Evolutionary conservation across 2,888 invertebrate species (phyloP).

Genomic region (Drosophila formosana): DNA sequence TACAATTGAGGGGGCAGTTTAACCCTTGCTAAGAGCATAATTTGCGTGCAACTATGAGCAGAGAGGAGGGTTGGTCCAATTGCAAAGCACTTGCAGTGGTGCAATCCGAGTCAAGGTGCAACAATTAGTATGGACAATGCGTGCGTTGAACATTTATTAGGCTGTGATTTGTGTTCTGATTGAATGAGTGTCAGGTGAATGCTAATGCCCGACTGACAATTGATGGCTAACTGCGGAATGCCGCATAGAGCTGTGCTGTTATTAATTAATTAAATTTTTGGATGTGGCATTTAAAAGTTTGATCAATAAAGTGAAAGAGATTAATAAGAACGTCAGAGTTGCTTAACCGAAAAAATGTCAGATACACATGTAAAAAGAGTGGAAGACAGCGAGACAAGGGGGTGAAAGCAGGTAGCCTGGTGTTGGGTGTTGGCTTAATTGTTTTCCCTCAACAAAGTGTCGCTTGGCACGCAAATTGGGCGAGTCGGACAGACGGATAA

Average conservation of each 20-base stretch:
- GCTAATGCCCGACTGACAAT: constrained; percentile 28
- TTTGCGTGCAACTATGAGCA: constrained; percentile 15
- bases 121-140: constrained; percentile 56
- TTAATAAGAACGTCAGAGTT: constrained; percentile 61
- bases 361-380: background rate
- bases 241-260: constrained; percentile 39
- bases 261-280: constrained; percentile 72
- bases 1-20: constrained; percentile 6
- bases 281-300: constrained; percentile 73
- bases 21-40: constrained; percentile 36
- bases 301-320: constrained; percentile 77
- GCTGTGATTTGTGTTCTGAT: constrained; percentile 30
- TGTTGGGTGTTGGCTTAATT: constrained; percentile 67
- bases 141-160: constrained; percentile 38
- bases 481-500: constrained; percentile 1
- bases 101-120: constrained; percentile 37
- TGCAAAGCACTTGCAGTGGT: constrained; percentile 18
- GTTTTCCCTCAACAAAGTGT: constrained; percentile 67
- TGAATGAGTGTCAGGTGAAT: constrained; percentile 41
- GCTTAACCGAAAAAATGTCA: constrained; percentile 17
- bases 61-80: background rate
- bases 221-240: constrained; percentile 33
- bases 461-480: constrained; percentile 71
- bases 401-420: background rate
- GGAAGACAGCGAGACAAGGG: background rate